These are phyloP conservation scores for Sinonovacula constricta DNA, from an alignment of 1,140 invertebrate species.

Conservation along the genomic window DNA sequence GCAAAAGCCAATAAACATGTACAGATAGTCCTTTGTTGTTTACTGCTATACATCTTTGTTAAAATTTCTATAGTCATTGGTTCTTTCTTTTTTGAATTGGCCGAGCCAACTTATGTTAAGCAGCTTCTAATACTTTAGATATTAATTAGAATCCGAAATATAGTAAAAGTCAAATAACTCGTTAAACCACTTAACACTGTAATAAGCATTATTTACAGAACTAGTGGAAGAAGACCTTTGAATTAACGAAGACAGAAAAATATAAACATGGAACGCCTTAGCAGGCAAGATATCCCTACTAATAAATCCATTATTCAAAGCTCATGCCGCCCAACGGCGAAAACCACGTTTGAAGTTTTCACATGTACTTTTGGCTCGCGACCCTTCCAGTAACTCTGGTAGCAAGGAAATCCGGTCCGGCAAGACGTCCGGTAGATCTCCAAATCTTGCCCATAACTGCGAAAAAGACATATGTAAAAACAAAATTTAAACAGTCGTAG, in stretches of 20 bases:
- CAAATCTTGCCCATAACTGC: conserved; percentile 1
- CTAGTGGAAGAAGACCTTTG: neutral
- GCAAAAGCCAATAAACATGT: conserved; percentile 9
- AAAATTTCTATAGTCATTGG: conserved; percentile 24
- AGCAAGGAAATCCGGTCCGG: conserved; percentile 2
- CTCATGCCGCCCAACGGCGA: too few relatives aligned
- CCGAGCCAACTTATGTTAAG: neutral
- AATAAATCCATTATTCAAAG: too few relatives aligned
- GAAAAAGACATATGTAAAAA: conserved; percentile 14
- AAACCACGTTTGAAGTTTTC: conserved; percentile 23
- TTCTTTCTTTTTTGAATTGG: conserved; percentile 30
- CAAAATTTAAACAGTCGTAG: too few relatives aligned
- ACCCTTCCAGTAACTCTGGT: neutral
- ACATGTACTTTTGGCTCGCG: neutral
- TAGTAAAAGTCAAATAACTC: neutral
- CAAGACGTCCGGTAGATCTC: conserved; percentile 22
- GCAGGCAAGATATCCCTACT: conserved; percentile 29
- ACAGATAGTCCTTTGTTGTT: conserved; percentile 41
- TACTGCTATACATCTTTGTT: conserved; percentile 18
- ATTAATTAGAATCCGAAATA: conserved; percentile 28
- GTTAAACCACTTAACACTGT: conserved; percentile 40
- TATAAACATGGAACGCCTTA: conserved; percentile 16
- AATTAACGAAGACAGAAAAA: conserved; percentile 30
- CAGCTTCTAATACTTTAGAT: conserved; percentile 24
- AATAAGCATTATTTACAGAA: conserved; percentile 26